Base-by-base conservation (phyloP, 2,888 invertebrate species). In the Myopa tessellatipennis region DNA sequence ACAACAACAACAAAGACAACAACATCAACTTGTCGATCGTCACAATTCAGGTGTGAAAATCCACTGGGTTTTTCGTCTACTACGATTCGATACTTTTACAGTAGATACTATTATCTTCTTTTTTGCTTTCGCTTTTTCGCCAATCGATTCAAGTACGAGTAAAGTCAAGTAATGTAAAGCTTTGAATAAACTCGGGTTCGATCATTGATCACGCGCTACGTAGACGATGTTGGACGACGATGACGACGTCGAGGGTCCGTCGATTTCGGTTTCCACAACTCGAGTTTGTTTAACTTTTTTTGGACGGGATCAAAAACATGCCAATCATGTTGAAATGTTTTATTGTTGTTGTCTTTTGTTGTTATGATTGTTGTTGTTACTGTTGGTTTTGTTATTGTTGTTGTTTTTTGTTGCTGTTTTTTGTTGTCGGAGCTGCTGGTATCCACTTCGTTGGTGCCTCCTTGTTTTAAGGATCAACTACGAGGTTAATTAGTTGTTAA, bases 401-500 rank as follows among this genome's bases (percentile, higher is more conserved):
- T 52, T 36, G 14, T 45, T 77, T 63, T 77, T 61, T 18, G 16
- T 52, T 70, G 52, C 63, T 38, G 74, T 77, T 71, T 61, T 14
- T 58, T 78, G 72, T 74, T 60, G 73, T 65, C 63, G 52, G 36
- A 58, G n/a, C 63, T 78, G 72, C 36, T 38, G 65, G 36, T 65
- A 65, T 26, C 61, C 65, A 65, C 34, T 10, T 4, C 34, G 36
- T 16, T 63, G n/a, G 58, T 55, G 45, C 40, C 14, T 63, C 12
- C 63, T 68, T 16, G 60, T 76, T 68, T 34, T 16, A 72, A 73
- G 78, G 78, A 76, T 80, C 79, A 80, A 77, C 78, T 81, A 70
- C 74, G 79, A 81, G 87, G 84, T 87, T 85, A 85, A 85, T 85
- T 85, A 84, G 82, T 81, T 85, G 85, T 82, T 84, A 81, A 58